Percentiles rank a stretch among this genome's conserved stretches.
phyloP scores from a whole-genome alignment of 1,140 invertebrate species.

The Andricus grossulariae region DNA sequence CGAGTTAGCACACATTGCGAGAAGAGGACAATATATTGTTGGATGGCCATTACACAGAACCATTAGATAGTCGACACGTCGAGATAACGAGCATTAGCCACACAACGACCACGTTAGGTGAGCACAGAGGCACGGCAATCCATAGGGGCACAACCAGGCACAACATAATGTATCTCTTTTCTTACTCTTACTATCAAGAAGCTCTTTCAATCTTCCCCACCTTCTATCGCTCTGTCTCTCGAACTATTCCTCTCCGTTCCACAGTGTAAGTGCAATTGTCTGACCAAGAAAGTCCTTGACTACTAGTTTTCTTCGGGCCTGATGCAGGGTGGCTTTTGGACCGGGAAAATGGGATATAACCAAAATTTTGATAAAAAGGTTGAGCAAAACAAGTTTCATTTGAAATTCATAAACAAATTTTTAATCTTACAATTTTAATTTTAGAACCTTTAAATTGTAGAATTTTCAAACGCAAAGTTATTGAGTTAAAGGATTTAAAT shows the following conservation, averaged over 20 bases:
- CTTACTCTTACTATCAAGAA: constrained; percentile 18
- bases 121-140: constrained; percentile 47
- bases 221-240: not conserved
- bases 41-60: constrained; percentile 71
- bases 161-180: not conserved
- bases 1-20: constrained; percentile 66
- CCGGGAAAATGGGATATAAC: too few relatives aligned
- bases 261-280: not conserved
- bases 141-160: not conserved
- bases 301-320: not conserved
- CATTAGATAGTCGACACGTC: constrained; percentile 75
- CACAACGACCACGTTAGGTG: constrained; percentile 69
- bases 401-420: too few relatives aligned
- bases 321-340: not conserved
- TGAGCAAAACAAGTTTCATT: too few relatives aligned
- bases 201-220: not conserved
- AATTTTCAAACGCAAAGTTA: too few relatives aligned
- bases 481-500: too few relatives aligned
- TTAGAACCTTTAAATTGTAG: too few relatives aligned
- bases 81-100: constrained; percentile 76
- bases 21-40: constrained; percentile 74
- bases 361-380: too few relatives aligned
- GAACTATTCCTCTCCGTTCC: not conserved
- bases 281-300: not conserved
- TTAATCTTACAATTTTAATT: too few relatives aligned